Conservation (phyloP, 2,888 invertebrate genomes). For the Trichacis sp. region DNA sequence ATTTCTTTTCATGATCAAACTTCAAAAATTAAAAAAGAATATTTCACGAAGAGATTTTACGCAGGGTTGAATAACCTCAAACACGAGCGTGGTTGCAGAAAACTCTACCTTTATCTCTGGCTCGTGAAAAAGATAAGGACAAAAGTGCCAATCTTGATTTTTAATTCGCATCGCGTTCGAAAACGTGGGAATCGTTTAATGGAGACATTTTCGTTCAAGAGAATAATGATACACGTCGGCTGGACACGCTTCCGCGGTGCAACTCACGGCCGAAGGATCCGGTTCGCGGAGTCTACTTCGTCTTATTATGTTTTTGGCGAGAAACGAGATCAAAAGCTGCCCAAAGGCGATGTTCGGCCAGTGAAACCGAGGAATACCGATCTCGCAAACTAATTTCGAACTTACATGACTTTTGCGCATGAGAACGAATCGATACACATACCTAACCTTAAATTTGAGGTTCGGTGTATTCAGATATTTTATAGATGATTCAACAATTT, state of each 20-base stretch:
- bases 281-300: conserved; percentile 31
- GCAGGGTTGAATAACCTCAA: background rate
- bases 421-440: no score
- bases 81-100: no score
- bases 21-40: no score
- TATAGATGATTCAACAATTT: no score
- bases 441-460: no score
- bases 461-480: no score
- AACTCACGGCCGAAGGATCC: conserved; percentile 52
- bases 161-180: no score
- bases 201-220: conserved; percentile 51
- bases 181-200: conserved; percentile 43
- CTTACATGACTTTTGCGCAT: no score
- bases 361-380: conserved; percentile 6
- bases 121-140: background rate
- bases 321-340: conserved; percentile 53
- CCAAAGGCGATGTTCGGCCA: conserved; percentile 48
- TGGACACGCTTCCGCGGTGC: conserved; percentile 57
- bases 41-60: no score
- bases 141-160: no score
- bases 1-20: conserved; percentile 10
- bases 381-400: no score
- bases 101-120: background rate
- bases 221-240: conserved; percentile 53
- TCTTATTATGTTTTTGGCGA: conserved; percentile 42